These are phyloP conservation scores for Petrosia ficiformis DNA, from an alignment of 37 sponge, comb jelly and placozoan genomes.

Conservation along the genomic window DNA sequence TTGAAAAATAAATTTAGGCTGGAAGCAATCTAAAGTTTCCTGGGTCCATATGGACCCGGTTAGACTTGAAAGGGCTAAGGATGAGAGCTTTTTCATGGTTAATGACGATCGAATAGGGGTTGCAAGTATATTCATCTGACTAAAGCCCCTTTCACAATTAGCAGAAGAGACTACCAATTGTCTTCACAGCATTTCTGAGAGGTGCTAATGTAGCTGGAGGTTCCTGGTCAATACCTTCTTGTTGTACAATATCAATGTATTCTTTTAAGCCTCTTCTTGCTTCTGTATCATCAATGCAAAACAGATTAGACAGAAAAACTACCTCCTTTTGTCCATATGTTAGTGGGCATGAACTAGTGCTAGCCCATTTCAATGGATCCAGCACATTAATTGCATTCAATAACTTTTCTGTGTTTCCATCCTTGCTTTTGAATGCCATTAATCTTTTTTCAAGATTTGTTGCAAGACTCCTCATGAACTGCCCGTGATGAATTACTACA, in stretches of 20 bases:
- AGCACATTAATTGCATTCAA: background rate
- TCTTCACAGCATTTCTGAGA: constrained; percentile 11
- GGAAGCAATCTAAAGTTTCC: no score
- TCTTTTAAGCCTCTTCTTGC: background rate
- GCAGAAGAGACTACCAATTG: constrained; percentile 9
- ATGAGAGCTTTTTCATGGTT: background rate
- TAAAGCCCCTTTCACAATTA: constrained; percentile 22
- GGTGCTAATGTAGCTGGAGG: constrained; percentile 15
- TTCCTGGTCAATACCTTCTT: background rate
- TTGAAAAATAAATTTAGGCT: no score
- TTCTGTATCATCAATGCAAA: constrained; percentile 8
- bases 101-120: background rate
- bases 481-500: background rate
- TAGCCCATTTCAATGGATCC: background rate
- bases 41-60: no score
- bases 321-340: constrained; percentile 25
- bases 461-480: background rate
- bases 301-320: constrained; percentile 18
- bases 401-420: background rate
- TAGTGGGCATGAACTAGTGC: background rate
- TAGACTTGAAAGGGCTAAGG: background rate
- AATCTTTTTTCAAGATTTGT: constrained; percentile 1
- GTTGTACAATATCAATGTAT: background rate
- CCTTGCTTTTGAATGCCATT: background rate
- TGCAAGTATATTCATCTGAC: constrained; percentile 16